phyloP scores from a whole-genome alignment of 2,888 invertebrate species.

The Oegoconia quadripuncta region DNA sequence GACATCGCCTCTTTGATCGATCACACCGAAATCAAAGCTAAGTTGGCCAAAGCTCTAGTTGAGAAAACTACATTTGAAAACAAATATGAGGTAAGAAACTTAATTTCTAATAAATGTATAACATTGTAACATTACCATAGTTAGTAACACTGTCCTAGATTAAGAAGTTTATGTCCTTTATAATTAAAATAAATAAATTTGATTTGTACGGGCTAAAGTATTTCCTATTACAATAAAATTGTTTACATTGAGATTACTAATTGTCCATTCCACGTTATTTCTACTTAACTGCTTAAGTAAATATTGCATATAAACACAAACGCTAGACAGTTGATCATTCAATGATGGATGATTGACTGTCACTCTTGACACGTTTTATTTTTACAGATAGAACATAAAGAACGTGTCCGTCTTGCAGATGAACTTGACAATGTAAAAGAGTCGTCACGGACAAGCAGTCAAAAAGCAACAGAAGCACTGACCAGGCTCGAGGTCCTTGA shows the following conservation, averaged over 20 bases:
- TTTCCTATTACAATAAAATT: no score
- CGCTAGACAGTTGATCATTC: no score
- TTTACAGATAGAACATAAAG: constrained; percentile 53
- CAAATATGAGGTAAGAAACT: constrained; percentile 58
- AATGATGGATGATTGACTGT: no score
- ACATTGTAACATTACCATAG: no score
- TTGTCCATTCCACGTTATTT: no score
- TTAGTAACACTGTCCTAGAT: no score
- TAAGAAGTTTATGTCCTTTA: no score
- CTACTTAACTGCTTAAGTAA: no score
- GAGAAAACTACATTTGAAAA: constrained; percentile 53
- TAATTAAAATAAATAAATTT: no score
- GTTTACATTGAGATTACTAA: no score
- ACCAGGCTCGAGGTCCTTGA: constrained; percentile 92
- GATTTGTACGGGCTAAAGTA: no score
- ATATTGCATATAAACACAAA: no score
- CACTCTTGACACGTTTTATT: neutral
- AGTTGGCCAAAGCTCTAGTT: constrained; percentile 60
- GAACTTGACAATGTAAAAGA: constrained; percentile 52
- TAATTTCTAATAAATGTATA: neutral
- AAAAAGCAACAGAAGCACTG: constrained; percentile 82
- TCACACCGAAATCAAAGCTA: constrained; percentile 68
- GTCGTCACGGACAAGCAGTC: constrained; percentile 44
- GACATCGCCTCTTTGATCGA: constrained; percentile 62
- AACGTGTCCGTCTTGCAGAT: constrained; percentile 48